Evolutionary conservation across 1,140 invertebrate species (phyloP), one percentile per base, ranked within the genome.

Genomic region (Dreissena polymorpha): DNA sequence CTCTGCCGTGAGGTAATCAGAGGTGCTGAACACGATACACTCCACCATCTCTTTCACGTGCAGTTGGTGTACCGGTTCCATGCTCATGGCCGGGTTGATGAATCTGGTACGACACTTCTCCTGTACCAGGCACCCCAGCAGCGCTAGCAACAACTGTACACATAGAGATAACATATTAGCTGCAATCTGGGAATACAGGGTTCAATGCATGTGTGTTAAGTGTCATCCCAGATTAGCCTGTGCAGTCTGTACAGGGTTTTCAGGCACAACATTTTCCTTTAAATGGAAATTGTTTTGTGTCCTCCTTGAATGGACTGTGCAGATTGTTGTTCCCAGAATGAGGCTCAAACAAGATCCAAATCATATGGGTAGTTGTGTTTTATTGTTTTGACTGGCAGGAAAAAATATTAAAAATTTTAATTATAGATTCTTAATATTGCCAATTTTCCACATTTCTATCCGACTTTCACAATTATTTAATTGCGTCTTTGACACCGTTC

Each of bases 11-110:
- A 83, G 21, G 2, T 27, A 12, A 8, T 50, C 73, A 14, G 65
- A 63, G 1, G 51, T n/a, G 7, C 14, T n/a, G 50, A 67, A 75
- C 2, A 74, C 18, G 5, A 75, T n/a, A 23, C 21, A 65, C 27
- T 83, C 71, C 53, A 83, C 51, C 71, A 83, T 74, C 51, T 83
- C 80, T 49, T 74, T 83, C 25, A 83, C 16, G 10, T 74, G 60
- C n/a, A n/a, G 39, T 25, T 83, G 80, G 23, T 60, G 72, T 14
- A 39, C 0, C 5, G 49, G 21, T 25, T 73, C 70, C 57, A 83
- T 29, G 7, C n/a, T 49, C 18, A 83, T n/a, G 7, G 80, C 80
- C 8, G 80, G 71, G 25, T 23, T 25, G 51, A 83, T 63, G 50
- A 83, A 83, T n/a, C 25, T 51, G 25, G 68, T 71, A 18, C 72